phyloP scores from a whole-genome alignment of 1,140 invertebrate species.

The Drosophila truncata region DNA sequence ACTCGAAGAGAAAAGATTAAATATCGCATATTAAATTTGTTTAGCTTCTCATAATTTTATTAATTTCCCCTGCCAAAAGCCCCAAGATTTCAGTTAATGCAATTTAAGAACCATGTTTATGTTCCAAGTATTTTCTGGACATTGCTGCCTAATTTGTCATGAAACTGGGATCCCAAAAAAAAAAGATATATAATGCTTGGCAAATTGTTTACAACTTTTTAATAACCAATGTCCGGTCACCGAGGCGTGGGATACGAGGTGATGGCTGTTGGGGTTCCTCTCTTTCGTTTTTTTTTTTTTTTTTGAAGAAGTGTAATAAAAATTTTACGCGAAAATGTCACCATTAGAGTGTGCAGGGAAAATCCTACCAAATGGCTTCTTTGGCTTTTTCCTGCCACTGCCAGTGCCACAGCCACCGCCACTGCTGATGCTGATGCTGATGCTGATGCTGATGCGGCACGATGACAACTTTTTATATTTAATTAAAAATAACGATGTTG shows the following conservation, averaged over 20 bases:
- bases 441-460: conserved; percentile 34
- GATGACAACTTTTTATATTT: conserved; percentile 78
- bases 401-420: conserved; percentile 2
- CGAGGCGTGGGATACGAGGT: background rate
- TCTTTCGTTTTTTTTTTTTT: background rate
- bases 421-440: conserved; percentile 1
- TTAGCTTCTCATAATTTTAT: background rate
- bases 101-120: conserved; percentile 13
- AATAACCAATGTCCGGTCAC: conserved; percentile 58
- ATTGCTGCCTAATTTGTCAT: conserved; percentile 22
- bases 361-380: conserved; percentile 50
- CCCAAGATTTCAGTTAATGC: conserved; percentile 4
- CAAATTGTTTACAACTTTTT: conserved; percentile 71
- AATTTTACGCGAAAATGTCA: conserved; percentile 58
- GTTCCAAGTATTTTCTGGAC: background rate
- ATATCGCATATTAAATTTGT: too few species aligned
- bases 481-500: conserved; percentile 82
- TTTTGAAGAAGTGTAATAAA: conserved; percentile 51
- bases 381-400: conserved; percentile 4
- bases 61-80: background rate
- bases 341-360: conserved; percentile 45
- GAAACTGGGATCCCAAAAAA: conserved; percentile 1
- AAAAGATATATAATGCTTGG: background rate
- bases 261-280: background rate
- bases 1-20: too few species aligned